Evolutionary conservation across 2,113 vertebrate species (phyloP).

Genomic region (Calyptomena viridis): DNA sequence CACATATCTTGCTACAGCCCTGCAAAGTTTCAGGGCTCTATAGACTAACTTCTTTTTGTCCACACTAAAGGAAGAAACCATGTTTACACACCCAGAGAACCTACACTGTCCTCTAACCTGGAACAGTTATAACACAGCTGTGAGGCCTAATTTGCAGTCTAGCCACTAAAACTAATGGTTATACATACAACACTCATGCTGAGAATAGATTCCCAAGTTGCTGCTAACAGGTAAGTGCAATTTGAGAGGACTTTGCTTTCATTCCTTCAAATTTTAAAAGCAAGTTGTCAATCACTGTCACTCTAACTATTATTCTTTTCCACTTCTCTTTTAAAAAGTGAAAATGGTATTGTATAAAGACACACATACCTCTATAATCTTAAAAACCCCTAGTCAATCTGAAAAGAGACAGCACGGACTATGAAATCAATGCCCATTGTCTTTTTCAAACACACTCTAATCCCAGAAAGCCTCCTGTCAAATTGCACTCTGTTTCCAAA

Average conservation of each 20-base stretch:
- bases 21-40: neutral
- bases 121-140: neutral
- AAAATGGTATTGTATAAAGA: neutral
- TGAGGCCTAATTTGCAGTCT: neutral
- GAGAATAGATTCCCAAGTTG: neutral
- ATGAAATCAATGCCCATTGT: neutral
- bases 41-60: neutral
- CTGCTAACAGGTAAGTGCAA: neutral
- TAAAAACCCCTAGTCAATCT: neutral
- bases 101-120: neutral
- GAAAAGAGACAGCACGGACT: neutral
- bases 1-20: neutral
- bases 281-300: slow-evolving; percentile 26
- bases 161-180: neutral
- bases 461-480: neutral
- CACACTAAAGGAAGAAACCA: neutral
- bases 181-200: neutral
- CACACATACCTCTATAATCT: neutral
- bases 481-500: neutral
- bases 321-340: neutral
- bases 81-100: neutral
- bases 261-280: slow-evolving; percentile 4
- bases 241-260: neutral
- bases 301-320: neutral
- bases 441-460: neutral